Conservation (phyloP, 2,113 vertebrate species). For the Tychaedon coryphoeus region DNA sequence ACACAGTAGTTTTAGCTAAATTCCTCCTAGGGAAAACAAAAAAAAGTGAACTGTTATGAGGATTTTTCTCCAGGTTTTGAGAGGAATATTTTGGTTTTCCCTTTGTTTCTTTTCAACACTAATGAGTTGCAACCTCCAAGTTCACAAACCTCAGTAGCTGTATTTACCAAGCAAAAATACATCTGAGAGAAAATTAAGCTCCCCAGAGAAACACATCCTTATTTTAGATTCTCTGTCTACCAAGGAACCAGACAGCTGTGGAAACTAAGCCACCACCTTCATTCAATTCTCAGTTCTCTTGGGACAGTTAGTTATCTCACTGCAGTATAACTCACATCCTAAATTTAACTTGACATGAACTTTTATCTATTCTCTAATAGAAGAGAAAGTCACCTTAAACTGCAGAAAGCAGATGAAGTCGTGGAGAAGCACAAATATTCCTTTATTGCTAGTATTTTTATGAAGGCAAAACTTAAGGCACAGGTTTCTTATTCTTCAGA, state of each 20-base stretch:
- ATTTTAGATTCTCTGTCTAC: not conserved
- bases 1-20: not conserved
- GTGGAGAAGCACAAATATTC: not conserved
- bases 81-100: not conserved
- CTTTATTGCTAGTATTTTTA: not conserved
- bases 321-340: not conserved
- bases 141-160: not conserved
- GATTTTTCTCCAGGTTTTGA: not conserved
- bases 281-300: not conserved
- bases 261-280: conserved; percentile 11
- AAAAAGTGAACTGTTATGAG: not conserved
- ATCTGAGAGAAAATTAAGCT: conserved; percentile 3
- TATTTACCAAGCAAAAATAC: conserved; percentile 7
- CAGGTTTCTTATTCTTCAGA: not conserved
- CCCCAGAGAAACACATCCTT: not conserved
- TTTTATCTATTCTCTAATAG: not conserved
- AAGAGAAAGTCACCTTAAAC: not conserved
- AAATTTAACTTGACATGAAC: not conserved
- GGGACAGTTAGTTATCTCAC: not conserved
- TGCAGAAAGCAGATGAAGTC: not conserved
- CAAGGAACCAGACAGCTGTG: not conserved
- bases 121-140: not conserved
- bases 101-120: not conserved
- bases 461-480: not conserved
- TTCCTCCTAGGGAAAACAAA: not conserved